A percentile compares a stretch with the other conserved stretches of the same genome.
These are phyloP conservation scores for Drymodes brunneopygia DNA, from an alignment of 2,113 vertebrate genomes.

Conservation along the genomic window DNA sequence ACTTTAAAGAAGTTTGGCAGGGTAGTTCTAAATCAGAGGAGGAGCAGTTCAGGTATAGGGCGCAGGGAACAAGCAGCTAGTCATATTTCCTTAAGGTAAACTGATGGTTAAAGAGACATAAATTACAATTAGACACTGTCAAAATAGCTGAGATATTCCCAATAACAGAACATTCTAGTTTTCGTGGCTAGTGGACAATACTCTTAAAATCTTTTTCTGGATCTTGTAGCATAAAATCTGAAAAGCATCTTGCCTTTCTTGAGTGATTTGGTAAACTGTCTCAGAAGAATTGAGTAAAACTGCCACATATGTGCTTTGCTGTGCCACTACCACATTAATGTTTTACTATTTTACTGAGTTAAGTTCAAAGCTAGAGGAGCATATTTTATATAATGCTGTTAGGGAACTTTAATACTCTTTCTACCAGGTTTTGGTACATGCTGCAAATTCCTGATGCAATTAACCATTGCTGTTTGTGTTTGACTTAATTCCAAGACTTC, in stretches of 20 bases:
- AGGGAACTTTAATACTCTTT: background rate
- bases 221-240: background rate
- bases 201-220: background rate
- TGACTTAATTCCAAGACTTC: background rate
- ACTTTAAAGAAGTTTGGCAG: background rate
- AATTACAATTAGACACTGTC: background rate
- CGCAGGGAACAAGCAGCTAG: background rate
- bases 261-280: background rate
- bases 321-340: background rate
- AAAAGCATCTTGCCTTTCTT: background rate
- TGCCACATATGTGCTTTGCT: background rate
- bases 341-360: background rate
- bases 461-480: background rate
- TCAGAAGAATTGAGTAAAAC: background rate
- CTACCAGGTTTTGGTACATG: background rate
- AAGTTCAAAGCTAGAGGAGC: background rate
- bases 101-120: background rate
- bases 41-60: background rate
- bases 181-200: background rate
- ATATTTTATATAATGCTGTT: background rate
- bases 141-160: background rate
- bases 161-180: background rate
- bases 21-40: background rate
- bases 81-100: background rate
- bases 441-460: background rate